Evolutionary conservation across 37 sponge, comb jelly and placozoan species (phyloP), one percentile per base, ranked within the genome.

Genomic region (Theonella swinhoei): DNA sequence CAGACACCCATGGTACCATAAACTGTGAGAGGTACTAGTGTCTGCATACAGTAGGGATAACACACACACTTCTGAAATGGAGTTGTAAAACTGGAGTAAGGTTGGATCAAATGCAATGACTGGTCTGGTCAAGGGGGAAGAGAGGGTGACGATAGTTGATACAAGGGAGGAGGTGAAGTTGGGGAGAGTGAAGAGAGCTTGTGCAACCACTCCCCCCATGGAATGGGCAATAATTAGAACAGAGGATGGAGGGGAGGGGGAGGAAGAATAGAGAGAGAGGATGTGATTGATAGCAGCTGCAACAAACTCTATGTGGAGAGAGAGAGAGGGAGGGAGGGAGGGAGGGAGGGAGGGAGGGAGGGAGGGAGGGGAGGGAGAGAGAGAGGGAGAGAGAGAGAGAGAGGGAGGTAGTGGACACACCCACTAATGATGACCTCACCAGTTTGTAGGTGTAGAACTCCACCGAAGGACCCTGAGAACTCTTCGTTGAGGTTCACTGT

Each of bases 401-500:
- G 70, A 19, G 35, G 33, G 62, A 36, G 38, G 7, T 19, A 34
- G 34, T 35, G 22, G 28, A 68, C 1, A 80, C 32, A 29, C 43
- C 3, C 66, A 80, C 33, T 19, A 78, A 37, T 29, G 26, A 32
- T 54, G 36, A 34, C 82, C 62, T 81, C 54, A 47, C 88, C 42
- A 47, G 88, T 71, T 42, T 91, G 91, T 22, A 32, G 64, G 1
- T 40, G 61, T 5, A 91, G 74, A 1, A 87, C 83, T 35, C 91
- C 91, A 42, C 91, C 91, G 86, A 86, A 91, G 38, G 86, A n/a
- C 4, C 91, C 91, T 3, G 91, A 91, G 24, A 91, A 39, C 79
- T 91, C 91, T 87, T 91, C 88, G 74, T 87, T 74, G 28, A 87
- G 67, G 63, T 87, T 72, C 42, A 85, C 77, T 9, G 83, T 74